Evolutionary conservation across 2,888 invertebrate genomes (phyloP), one percentile per base, ranked within the genome.

Genomic region (Drosophila anceps): DNA sequence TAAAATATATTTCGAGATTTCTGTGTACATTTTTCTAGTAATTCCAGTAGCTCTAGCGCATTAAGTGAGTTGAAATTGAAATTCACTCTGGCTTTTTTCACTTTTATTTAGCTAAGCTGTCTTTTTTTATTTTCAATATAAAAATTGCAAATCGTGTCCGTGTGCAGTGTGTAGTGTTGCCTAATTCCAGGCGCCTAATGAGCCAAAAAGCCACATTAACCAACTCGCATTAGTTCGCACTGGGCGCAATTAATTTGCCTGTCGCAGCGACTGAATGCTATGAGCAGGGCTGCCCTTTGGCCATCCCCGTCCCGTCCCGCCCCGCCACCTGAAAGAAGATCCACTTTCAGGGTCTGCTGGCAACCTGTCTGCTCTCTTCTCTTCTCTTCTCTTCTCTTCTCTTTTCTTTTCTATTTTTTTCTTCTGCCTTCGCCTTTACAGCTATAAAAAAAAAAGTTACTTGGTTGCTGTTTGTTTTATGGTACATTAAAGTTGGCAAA

Each of bases 401-500:
- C 12, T 41, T 18, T 39, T 37, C 6, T 39, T n/a, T 18, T 39
- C n/a, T 39, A 39, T 39, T n/a, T 20, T 54, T 18, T 20, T 54
- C 41, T 20, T 31, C 31, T 8, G 20, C 24, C 59, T 66, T 75
- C 58, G 60, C 57, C 72, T 68, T 73, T 67, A 55, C 43, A 67
- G 72, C 48, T 51, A 71, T 69, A 64, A 75, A 71, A 53, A n/a
- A n/a, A 79, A 80, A 73, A 74, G 72, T 83, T 73, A 73, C 75
- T 79, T 79, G 70, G 70, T 58, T 53, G 62, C 37, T 68, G 62
- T 79, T 78, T 69, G 66, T 80, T 87, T 84, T 82, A 87, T 84
- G 87, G 84, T 72, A 87, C 87, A 84, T 87, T 84, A 79, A 87
- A 84, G 87, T 84, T 82, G 87, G 79, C 79, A 68, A 81, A 85